Conservation (phyloP, 2,113 vertebrate genomes). For the Megaceryle maxima region DNA sequence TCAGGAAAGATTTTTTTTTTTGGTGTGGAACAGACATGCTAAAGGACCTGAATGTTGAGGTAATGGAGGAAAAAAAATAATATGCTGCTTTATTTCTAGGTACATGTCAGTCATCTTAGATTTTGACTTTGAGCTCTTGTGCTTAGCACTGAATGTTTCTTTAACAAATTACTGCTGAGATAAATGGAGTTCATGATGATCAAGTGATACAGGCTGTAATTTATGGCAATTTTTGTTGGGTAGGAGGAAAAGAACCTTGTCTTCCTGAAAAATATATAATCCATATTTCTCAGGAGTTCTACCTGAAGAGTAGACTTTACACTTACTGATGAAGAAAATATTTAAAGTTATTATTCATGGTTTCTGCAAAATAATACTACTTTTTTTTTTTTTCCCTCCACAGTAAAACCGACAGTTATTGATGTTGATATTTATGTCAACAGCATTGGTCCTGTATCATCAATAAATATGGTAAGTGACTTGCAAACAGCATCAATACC, state of each 20-base stretch:
- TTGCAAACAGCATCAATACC: not conserved
- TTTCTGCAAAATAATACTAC: not conserved
- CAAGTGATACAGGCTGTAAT: not conserved
- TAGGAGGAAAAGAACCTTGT: not conserved
- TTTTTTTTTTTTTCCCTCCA: conserved; percentile 49
- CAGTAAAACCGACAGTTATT: conserved; percentile 93
- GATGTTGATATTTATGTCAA: conserved; percentile 96
- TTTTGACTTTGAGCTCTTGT: not conserved
- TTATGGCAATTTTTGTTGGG: not conserved
- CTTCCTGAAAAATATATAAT: not conserved
- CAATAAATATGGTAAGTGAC: conserved; percentile 95
- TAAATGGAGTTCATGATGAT: not conserved
- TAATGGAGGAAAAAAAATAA: not conserved
- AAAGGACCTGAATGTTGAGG: not conserved
- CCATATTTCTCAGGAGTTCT: not conserved
- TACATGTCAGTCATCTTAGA: not conserved
- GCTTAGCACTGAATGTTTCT: not conserved
- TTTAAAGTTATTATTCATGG: not conserved
- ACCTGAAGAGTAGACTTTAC: not conserved
- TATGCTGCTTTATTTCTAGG: not conserved
- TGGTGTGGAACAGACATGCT: not conserved
- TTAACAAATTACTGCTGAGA: not conserved
- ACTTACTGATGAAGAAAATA: not conserved
- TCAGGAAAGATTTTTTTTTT: not conserved
- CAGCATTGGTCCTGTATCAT: conserved; percentile 96